Conservation (phyloP, 2,113 vertebrate species). For the Noturus placidus region DNA sequence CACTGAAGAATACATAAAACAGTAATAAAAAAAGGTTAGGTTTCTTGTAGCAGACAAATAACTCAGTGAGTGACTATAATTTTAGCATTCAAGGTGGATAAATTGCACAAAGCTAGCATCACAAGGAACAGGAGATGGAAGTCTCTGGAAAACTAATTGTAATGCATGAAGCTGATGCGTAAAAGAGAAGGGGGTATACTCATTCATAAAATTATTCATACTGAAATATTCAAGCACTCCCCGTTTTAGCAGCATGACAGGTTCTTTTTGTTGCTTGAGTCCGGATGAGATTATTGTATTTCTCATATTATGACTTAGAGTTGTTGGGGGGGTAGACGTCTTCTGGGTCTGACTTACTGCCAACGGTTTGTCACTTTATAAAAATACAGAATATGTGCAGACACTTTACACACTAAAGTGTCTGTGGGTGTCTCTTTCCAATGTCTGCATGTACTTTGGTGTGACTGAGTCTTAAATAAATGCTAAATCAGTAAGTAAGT, state of each 20-base stretch:
- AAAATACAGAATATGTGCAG: background rate
- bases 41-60: background rate
- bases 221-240: background rate
- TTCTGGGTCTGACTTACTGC: background rate
- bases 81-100: background rate
- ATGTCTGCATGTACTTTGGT: background rate
- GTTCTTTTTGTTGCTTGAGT: background rate
- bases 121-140: background rate
- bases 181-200: background rate
- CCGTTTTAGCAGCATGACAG: background rate
- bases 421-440: background rate
- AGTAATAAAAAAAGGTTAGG: background rate
- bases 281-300: conserved; percentile 8
- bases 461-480: background rate
- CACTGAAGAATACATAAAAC: background rate
- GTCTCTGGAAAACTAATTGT: conserved; percentile 9
- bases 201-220: conserved; percentile 18
- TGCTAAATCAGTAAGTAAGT: no score
- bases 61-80: conserved; percentile 4
- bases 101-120: background rate
- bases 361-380: background rate
- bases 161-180: background rate
- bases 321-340: background rate
- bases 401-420: background rate
- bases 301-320: background rate